Base-by-base conservation (phyloP, 2,113 vertebrate genomes). In the Phalacrocorax aristotelis region DNA sequence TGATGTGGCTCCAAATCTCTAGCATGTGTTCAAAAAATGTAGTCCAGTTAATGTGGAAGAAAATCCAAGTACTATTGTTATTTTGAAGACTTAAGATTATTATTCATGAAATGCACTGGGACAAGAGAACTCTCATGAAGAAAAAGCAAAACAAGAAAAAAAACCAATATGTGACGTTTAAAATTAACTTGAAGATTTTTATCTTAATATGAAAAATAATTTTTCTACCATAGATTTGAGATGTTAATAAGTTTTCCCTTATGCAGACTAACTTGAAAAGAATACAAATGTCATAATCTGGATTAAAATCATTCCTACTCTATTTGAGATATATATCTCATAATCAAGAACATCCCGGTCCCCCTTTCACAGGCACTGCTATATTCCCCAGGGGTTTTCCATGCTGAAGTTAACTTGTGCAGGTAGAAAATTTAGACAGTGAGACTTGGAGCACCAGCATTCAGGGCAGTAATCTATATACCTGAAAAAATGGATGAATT, bases 201-300 rank as follows among this genome's bases (percentile, higher is more conserved):
- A 97, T 97, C 95, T 97, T 78, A 55, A 30, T 62, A 83, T 87
- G 68, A 42, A 90, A 95, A 91, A 96, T 72, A 89, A 51, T 85
- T 95, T 96, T 95, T 96, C 66, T 95, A 83, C 78, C n/a, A 49
- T 93, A 94, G 78, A 95, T 95, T 93, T 88, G 75, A 91, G 91
- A 94, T 87, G 84, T 91, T 93, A 97, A 91, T 94, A 95, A 89
- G 38, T 83, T 91, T 95, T 94, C 21, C 64, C 10, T 64, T 93
- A 95, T 81, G 75, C 54, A 80, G 68, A 94, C 84, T 90, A 93
- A 96, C 95, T 93, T 95, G 91, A 98, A 97, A 98, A 95, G 96
- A 97, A 97, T 97, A 98, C 97, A 96, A 96, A 96, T 97, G 76
- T 94, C 93, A 96, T 96, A 93, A 97, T 96, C 94, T 44, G 27